Base-by-base conservation (phyloP, 2,113 vertebrate genomes). In the Anthoscopus minutus region DNA sequence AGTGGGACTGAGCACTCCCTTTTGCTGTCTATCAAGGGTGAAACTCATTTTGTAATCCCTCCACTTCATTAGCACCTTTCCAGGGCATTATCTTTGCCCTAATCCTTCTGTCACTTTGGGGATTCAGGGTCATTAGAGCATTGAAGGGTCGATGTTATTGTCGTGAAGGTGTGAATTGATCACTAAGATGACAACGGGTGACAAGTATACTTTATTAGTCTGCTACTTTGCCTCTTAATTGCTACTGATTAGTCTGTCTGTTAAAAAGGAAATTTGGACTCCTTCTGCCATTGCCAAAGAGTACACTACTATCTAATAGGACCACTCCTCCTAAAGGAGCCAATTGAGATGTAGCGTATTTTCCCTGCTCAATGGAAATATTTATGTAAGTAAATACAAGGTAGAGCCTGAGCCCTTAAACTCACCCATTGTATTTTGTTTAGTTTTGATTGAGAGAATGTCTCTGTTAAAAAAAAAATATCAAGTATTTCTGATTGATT, bases 151-250 rank as follows among this genome's bases (percentile, higher is more conserved):
- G 96, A 98, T 98, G 98, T 98, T 95, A 97, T 97, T 97, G 97
- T 98, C 44, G 92, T 97, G 82, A 96, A 98, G 98, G 97, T 95
- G 98, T 98, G 98, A 99, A 99, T 97, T 98, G 98, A 99, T 99
- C 98, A 98, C 98, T 96, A 98, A 98, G 97, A 97, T 98, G 98
- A 98, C 97, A 98, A 99, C 98, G 98, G 98, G 98, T 98, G 98
- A 98, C 98, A 98, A 98, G 97, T 97, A 97, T 97, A 97, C 97
- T 98, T 98, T 97, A 97, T 98, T 98, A 98, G 98, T 98, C 97
- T 98, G 98, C 96, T 98, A 97, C 98, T 98, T 98, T 96, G 98
- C 96, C 94, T 98, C 98, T 98, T 99, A 99, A 99, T 99, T 98
- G 98, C 97, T 95, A 81, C 94, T 96, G 97, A 97, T 97, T 95